Evolutionary conservation across 1,140 invertebrate genomes (phyloP).

Genomic region (Papilio aristodemus): DNA sequence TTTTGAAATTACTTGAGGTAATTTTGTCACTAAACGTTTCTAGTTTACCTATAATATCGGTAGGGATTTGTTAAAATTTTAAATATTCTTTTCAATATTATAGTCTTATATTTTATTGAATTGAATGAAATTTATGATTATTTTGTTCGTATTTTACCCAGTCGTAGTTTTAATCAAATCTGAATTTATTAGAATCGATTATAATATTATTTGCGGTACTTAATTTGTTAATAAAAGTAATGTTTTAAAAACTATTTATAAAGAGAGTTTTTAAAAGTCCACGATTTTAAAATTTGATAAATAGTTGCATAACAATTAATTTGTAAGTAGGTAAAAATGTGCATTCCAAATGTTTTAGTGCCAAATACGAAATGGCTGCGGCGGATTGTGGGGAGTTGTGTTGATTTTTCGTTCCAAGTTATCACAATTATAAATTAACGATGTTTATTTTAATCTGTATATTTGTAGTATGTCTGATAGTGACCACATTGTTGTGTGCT

Average conservation of each 20-base stretch:
- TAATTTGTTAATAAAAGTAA: constrained; percentile 38
- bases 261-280: constrained; percentile 51
- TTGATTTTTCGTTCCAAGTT: constrained; percentile 58
- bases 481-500: constrained; percentile 60
- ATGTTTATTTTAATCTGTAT: constrained; percentile 57
- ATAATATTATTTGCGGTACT: constrained; percentile 32
- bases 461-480: constrained; percentile 53
- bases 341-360: constrained; percentile 77
- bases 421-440: constrained; percentile 64
- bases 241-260: constrained; percentile 36
- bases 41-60: neutral
- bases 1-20: neutral
- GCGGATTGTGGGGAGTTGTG: constrained; percentile 48
- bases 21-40: constrained; percentile 4
- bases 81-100: constrained; percentile 18
- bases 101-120: constrained; percentile 9
- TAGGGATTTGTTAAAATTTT: constrained; percentile 14
- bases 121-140: constrained; percentile 12
- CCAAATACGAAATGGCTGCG: constrained; percentile 66
- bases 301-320: constrained; percentile 53
- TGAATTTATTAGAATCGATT: constrained; percentile 31
- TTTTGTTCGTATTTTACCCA: constrained; percentile 1
- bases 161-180: constrained; percentile 21
- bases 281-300: constrained; percentile 41
- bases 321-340: constrained; percentile 67